A percentile compares a stretch with the other conserved stretches of the same genome.
These are phyloP conservation scores for Chelonus formosanus DNA, from an alignment of 2,888 invertebrate genomes.

Conservation along the genomic window DNA sequence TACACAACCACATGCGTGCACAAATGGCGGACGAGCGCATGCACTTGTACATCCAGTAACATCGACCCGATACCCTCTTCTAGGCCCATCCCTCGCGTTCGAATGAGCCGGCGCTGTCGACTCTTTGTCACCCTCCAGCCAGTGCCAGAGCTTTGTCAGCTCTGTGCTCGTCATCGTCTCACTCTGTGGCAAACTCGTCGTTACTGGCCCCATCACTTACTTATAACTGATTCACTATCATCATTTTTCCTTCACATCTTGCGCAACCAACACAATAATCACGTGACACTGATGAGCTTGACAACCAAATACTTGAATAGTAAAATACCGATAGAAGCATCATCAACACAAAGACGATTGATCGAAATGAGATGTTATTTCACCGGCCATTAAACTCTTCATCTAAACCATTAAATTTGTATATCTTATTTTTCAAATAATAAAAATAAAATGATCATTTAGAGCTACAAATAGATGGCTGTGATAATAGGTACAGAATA, in stretches of 20 bases:
- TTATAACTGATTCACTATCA: constrained; percentile 2
- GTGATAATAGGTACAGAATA: too few species aligned
- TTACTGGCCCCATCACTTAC: constrained; percentile 21
- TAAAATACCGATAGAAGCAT: background rate
- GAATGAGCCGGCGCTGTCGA: constrained; percentile 35
- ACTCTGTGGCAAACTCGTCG: constrained; percentile 32
- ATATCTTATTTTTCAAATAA: background rate
- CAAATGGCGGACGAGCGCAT: constrained; percentile 36
- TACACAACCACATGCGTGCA: constrained; percentile 30
- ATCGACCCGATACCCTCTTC: constrained; percentile 46
- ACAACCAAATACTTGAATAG: too few species aligned
- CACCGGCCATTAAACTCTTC: background rate
- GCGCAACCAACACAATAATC: background rate
- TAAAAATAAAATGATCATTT: background rate
- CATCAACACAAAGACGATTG: too few species aligned
- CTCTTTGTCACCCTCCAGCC: constrained; percentile 42
- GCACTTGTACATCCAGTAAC: constrained; percentile 44
- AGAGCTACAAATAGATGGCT: too few species aligned
- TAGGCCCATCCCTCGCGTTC: constrained; percentile 36
- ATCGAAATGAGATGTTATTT: too few species aligned
- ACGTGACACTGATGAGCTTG: background rate
- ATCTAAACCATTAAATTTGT: background rate
- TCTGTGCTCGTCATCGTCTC: constrained; percentile 12
- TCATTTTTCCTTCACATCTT: background rate
- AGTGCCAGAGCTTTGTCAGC: constrained; percentile 25